Evolutionary conservation across 2,888 invertebrate species (phyloP).

Genomic region (Melieria omissa): DNA sequence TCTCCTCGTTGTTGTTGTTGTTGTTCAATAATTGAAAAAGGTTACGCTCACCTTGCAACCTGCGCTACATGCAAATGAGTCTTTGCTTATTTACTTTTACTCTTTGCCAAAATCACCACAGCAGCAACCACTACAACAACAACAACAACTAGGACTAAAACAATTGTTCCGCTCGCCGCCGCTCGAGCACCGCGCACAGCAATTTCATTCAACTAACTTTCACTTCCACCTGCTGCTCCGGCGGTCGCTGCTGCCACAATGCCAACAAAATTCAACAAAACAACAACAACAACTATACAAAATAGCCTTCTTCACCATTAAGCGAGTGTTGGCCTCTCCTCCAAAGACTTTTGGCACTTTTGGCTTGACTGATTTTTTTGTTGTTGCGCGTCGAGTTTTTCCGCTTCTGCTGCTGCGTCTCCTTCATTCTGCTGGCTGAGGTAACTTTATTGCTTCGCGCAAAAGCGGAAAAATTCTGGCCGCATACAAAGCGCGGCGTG

Average conservation of each 20-base stretch:
- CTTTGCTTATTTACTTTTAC: constrained; percentile 4
- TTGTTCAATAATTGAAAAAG: constrained; percentile 2
- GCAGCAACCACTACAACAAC: not conserved
- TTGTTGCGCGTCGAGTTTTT: constrained; percentile 30
- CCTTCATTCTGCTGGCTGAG: too few species aligned
- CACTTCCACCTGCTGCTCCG: constrained; percentile 17
- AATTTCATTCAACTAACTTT: not conserved
- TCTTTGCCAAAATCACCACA: not conserved
- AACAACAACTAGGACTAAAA: not conserved
- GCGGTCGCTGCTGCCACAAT: constrained; percentile 10
- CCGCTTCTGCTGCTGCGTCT: too few species aligned
- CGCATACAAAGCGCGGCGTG: too few species aligned
- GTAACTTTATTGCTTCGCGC: not conserved
- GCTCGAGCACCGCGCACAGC: too few species aligned
- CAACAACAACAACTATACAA: constrained; percentile 9
- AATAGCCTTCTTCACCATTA: too few species aligned
- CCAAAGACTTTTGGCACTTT: constrained; percentile 38
- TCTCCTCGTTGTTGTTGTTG: too few species aligned
- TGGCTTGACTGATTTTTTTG: constrained; percentile 58
- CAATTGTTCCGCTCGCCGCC: not conserved
- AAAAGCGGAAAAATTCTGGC: too few species aligned
- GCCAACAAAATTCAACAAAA: constrained; percentile 11
- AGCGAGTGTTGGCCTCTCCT: too few species aligned
- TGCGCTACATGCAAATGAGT: constrained; percentile 24
- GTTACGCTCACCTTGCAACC: not conserved